Evolutionary conservation across 2,113 vertebrate species (phyloP).

Genomic region (Rhea pennata): DNA sequence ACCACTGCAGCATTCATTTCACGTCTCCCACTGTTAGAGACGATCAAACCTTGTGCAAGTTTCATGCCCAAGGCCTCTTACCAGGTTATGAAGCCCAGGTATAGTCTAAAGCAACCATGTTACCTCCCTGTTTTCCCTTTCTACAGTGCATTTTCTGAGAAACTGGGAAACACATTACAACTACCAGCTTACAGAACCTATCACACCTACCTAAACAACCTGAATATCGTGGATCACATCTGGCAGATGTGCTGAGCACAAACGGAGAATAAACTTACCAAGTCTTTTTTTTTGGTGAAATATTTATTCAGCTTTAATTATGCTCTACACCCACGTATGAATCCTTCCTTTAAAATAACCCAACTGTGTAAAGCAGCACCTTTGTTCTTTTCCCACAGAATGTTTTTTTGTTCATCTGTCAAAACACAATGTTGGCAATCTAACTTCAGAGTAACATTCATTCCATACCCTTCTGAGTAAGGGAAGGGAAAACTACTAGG

Average conservation of each 20-base stretch:
- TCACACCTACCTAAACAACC: background rate
- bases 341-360: background rate
- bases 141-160: background rate
- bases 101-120: background rate
- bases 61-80: background rate
- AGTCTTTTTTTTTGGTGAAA: background rate
- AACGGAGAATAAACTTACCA: background rate
- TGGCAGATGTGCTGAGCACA: background rate
- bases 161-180: background rate
- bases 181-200: background rate
- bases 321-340: background rate
- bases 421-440: background rate
- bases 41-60: background rate
- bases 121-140: background rate
- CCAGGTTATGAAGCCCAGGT: background rate
- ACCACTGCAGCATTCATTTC: background rate
- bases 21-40: background rate
- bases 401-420: background rate
- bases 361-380: background rate
- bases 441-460: background rate
- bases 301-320: background rate
- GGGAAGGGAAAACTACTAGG: background rate
- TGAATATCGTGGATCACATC: background rate
- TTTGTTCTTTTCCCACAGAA: background rate
- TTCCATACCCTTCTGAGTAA: too few relatives aligned